Conservation (phyloP, 2,888 invertebrate genomes). For the Epistrophe grossulariae region DNA sequence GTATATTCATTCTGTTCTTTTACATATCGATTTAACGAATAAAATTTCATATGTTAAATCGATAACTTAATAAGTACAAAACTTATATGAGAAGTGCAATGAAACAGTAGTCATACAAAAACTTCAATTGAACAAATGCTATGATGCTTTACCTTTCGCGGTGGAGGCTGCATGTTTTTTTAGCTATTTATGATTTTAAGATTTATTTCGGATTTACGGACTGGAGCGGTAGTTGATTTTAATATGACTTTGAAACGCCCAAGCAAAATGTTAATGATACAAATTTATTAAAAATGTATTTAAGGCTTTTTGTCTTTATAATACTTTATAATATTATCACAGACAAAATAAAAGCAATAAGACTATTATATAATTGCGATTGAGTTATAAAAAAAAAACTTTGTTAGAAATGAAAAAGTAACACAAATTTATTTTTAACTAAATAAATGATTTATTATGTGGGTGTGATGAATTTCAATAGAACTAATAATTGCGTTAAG, state of each 20-base stretch:
- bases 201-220: constrained; percentile 36
- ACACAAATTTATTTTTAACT: constrained; percentile 22
- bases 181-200: constrained; percentile 56
- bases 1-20: not conserved
- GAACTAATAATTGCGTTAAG: not conserved
- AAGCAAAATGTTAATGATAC: constrained; percentile 72
- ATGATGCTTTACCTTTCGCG: constrained; percentile 89
- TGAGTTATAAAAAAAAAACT: constrained; percentile 19
- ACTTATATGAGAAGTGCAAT: constrained; percentile 47
- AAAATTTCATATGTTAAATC: constrained; percentile 7
- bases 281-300: constrained; percentile 42
- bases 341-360: constrained; percentile 39
- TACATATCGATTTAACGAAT: constrained; percentile 14
- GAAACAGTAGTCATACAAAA: constrained; percentile 31
- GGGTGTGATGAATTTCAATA: constrained; percentile 11
- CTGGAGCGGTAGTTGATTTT: constrained; percentile 36
- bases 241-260: constrained; percentile 68
- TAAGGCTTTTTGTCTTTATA: constrained; percentile 48
- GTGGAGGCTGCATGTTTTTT: constrained; percentile 91
- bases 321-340: constrained; percentile 40
- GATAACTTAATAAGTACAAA: not conserved
- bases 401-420: not conserved
- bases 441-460: constrained; percentile 9
- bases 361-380: constrained; percentile 57
- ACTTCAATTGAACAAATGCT: constrained; percentile 13